Evolutionary conservation across 2,113 vertebrate genomes (phyloP), one percentile per base, ranked within the genome.

Genomic region (Malaclemys terrapin): DNA sequence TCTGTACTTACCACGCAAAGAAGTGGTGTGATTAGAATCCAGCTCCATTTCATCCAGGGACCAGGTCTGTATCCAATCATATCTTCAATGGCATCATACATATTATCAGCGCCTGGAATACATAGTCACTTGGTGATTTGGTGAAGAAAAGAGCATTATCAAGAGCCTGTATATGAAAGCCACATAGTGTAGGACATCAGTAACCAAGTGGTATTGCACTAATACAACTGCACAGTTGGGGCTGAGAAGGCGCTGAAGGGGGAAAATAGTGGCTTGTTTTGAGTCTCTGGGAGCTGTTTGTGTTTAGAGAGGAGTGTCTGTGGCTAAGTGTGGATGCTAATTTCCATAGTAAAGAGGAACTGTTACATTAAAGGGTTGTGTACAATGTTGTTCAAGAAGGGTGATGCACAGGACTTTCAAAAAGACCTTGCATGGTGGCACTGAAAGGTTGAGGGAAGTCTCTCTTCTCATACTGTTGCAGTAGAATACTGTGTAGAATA

Each of bases 61-160:
- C 99, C 99, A 87, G 99, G 99, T 98, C 99, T 99, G 98, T 99
- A 99, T 98, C 99, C 99, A 92, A 99, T 99, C 99, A 99, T 99
- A 95, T 99, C 99, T 97, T 99, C 99, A 95, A 99, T 98, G 95
- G 98, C 99, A 91, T 99, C 99, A 92, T 99, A 99, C 98, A 99
- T 99, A 98, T 99, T 99, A 98, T 99, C 99, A 97, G 98, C 99
- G 98, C 99, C 99, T 99, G 87, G 3, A 75, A 87, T 2, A 57
- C 80, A 88, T 0, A 56, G 75, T 8, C 4, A 92, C 14, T 17
- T 42, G 19, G 62, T 45, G 11, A 17, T 38, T 47, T 14, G 4
- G 9, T 47, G 59, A 92, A 87, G 45, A 54, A 53, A 31, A 86
- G 16, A 0, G 2, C 25, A 16, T 20, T 52, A 31, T 86, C 79